Evolutionary conservation across 2,797 vertebrate species (phyloP).

Genomic region (Acomys russatus): DNA sequence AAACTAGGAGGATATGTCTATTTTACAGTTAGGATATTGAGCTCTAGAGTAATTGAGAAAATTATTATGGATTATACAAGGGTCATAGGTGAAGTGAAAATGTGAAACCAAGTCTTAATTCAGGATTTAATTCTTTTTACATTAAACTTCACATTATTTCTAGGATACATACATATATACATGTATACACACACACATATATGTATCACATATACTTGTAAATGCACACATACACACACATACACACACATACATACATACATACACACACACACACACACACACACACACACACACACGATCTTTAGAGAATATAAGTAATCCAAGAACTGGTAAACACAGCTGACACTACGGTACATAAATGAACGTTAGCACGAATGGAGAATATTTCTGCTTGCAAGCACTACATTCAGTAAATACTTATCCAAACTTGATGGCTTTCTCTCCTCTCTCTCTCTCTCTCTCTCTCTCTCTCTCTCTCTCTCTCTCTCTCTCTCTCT

Average conservation of each 20-base stretch:
- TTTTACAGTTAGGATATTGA: constrained; percentile 19
- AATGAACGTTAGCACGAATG: not conserved
- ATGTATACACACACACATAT: not conserved
- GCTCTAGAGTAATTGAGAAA: not conserved
- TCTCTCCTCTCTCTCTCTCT: not conserved
- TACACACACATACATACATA: no score
- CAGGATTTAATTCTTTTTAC: not conserved
- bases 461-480: not conserved
- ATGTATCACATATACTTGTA: not conserved
- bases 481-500: not conserved
- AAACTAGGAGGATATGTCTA: not conserved
- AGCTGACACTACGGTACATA: not conserved
- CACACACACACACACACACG: no score
- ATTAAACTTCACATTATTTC: not conserved
- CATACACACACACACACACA: no score
- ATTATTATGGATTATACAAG: not conserved
- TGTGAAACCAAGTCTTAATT: constrained; percentile 2
- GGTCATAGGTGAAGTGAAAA: not conserved
- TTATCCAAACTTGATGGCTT: not conserved
- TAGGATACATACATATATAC: not conserved
- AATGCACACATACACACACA: no score
- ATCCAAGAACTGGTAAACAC: not conserved
- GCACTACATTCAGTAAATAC: not conserved
- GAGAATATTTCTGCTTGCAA: not conserved
- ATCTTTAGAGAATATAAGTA: constrained; percentile 6